A percentile compares a stretch with the other conserved stretches of the same genome.
Evolutionary conservation across 2,113 vertebrate genomes (phyloP).

Genomic region (Callaeas wilsoni): DNA sequence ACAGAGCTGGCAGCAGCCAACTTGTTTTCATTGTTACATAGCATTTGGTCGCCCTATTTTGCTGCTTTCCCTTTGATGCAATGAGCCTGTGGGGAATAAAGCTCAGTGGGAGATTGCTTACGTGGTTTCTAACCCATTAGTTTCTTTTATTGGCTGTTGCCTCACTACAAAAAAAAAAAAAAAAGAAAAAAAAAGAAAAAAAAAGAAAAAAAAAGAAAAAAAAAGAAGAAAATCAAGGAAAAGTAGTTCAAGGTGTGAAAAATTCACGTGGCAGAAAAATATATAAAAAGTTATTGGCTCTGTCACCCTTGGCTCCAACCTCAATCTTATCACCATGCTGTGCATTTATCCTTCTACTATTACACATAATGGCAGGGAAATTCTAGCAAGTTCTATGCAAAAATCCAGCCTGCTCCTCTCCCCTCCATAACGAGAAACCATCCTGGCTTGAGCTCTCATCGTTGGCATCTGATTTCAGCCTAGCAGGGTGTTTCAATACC

Average conservation of each 20-base stretch:
- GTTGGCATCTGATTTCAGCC: conserved; percentile 36
- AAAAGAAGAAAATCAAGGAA: neutral
- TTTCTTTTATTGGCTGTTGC: conserved; percentile 15
- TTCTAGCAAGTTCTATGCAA: neutral
- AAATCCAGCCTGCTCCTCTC: neutral
- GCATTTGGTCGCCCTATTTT: conserved; percentile 31
- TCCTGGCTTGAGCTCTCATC: neutral
- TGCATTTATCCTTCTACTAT: conserved; percentile 15
- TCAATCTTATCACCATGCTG: neutral
- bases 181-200: neutral
- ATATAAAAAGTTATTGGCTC: neutral
- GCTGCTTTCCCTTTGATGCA: conserved; percentile 41
- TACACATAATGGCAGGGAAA: neutral
- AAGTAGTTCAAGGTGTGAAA: conserved; percentile 45
- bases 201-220: neutral
- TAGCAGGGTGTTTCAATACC: conserved; percentile 45
- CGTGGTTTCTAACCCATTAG: conserved; percentile 9
- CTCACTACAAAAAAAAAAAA: neutral
- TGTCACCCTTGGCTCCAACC: conserved; percentile 6
- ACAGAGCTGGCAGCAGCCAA: neutral
- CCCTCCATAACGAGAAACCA: neutral
- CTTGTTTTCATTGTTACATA: rapidly evolving
- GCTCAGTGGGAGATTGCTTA: conserved; percentile 26
- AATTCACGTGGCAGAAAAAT: neutral
- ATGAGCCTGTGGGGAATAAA: conserved; percentile 6